Evolutionary conservation across 2,797 vertebrate species (phyloP), one percentile per base, ranked within the genome.

Genomic region (Rousettus madagascariensis): DNA sequence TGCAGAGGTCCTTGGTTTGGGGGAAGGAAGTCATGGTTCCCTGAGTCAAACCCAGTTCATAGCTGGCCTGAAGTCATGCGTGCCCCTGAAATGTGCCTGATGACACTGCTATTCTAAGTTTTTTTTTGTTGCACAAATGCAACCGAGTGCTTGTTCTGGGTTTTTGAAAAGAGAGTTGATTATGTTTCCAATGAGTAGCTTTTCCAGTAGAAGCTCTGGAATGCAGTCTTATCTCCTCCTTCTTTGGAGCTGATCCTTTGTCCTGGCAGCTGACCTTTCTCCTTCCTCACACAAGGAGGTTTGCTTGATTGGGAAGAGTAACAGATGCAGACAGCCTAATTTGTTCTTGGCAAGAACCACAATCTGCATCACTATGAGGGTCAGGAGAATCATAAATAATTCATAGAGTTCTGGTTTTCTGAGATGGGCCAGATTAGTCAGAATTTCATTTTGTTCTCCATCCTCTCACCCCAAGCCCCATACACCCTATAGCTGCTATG

Each of bases 311-410:
- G 17, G 90, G 91, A 97, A 75, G 91, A 95, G 59, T 94, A 92
- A 86, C 95, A 97, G 57, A 96, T 97, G 68, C 93, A 97, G 98
- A 97, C 98, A 96, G 94, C 38, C 95, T 98, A 95, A 98, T 98
- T 97, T 97, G 97, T 98, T 97, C 97, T 97, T 98, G 98, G 98
- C 97, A 97, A 78, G 87, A 63, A 9, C 79, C 61, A 65, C 30
- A 57, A 53, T 92, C 91, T 96, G 61, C 80, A 74, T 97, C 96
- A 84, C 95, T 95, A 28, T 91, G 51, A 28, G 51, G 97, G 95
- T 97, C 97, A 96, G 86, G 97, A 96, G 79, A 92, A 90, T 94
- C 97, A 92, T 95, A 85, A 94, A 75, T 97, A 97, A 98, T 93
- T 97, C 96, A 97, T 17, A 0, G 38, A 63, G 95, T 30, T 97